Base-by-base conservation (phyloP, 2,888 invertebrate genomes). In the Synergus umbraculus region DNA sequence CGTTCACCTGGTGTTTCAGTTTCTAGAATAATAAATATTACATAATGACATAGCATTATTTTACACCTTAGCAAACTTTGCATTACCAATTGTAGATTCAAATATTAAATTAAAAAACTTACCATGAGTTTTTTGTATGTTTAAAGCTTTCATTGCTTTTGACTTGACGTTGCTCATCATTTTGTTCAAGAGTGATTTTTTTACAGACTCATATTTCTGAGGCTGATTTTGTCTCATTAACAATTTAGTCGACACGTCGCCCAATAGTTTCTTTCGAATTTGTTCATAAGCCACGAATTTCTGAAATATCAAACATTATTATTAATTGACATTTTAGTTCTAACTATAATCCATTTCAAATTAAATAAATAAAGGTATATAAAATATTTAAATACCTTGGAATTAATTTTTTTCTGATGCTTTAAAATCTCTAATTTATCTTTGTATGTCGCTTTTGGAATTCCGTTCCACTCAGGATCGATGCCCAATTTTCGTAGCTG, bases 401-500 rank as follows among this genome's bases (percentile, higher is more conserved):
- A 90, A 87, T 94, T 93, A 3, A 94, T 86, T 86, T 93, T 94
- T 79, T 94, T 93, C 87, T 94, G 93, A 89, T 95, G 94, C 81
- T 93, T 93, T 60, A 95, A 89, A 79, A 94, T 93, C 76, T 93
- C 92, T 83, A 94, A 92, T 85, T 94, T 94, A 86, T 94, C 94
- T 79, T 93, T 92, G 86, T 93, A 95, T 13, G 94, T 92, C 82
- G 91, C 93, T 83, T 92, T 90, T 0, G 95, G 94, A 83, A 95
- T 89, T 77, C 94, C 93, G 63, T 92, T 93, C 93, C 94, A 95
- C 46, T 94, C 93, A 4, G 95, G 94, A 87, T 95, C 95, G 29
- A 96, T 93, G 15, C 95, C 95, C 73, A 95, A 91, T 80, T 94
- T 93, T 82, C 93, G 93, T 82, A 96, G 90, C 79, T 94, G 93